These are phyloP conservation scores for Solea solea DNA, from an alignment of 2,113 vertebrate species.

Conservation along the genomic window DNA sequence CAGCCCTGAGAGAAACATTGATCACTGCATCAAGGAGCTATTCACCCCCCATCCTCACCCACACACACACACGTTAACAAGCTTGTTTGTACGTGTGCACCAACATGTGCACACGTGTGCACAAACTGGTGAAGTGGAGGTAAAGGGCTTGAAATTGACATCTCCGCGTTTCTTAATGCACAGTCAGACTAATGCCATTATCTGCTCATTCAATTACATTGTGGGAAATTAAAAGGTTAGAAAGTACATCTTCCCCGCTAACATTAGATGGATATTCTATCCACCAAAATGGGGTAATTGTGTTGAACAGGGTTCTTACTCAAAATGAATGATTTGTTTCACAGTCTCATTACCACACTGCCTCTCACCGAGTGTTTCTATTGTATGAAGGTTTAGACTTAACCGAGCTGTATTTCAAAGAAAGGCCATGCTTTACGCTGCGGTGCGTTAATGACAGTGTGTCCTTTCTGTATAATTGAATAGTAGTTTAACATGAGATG, in stretches of 20 bases:
- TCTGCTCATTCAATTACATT: conserved; percentile 63
- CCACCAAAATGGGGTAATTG: conserved; percentile 33
- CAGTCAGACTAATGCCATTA: conserved; percentile 40
- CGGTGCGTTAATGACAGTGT: too few species aligned
- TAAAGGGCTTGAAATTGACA: conserved; percentile 65
- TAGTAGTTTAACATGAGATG: too few species aligned
- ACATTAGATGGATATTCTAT: conserved; percentile 29
- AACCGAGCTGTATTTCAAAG: too few species aligned
- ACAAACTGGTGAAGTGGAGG: conserved; percentile 41
- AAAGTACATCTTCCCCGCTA: conserved; percentile 34
- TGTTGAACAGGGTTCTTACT: conserved; percentile 42
- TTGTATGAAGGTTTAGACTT: too few species aligned
- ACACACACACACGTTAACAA: conserved; percentile 19
- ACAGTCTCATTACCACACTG: conserved; percentile 19
- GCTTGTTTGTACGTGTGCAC: background rate
- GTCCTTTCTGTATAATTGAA: too few species aligned
- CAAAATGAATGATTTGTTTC: conserved; percentile 50
- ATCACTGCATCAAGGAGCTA: conserved; percentile 66
- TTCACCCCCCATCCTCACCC: conserved; percentile 16
- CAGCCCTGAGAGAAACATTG: conserved; percentile 65
- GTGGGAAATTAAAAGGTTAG: conserved; percentile 33
- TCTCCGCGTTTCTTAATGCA: conserved; percentile 50
- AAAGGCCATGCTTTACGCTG: too few species aligned
- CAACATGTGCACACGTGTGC: background rate
- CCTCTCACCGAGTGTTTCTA: conserved; percentile 26